phyloP scores from a whole-genome alignment of 2,888 invertebrate genomes.

The Sarcophaga variegata region DNA sequence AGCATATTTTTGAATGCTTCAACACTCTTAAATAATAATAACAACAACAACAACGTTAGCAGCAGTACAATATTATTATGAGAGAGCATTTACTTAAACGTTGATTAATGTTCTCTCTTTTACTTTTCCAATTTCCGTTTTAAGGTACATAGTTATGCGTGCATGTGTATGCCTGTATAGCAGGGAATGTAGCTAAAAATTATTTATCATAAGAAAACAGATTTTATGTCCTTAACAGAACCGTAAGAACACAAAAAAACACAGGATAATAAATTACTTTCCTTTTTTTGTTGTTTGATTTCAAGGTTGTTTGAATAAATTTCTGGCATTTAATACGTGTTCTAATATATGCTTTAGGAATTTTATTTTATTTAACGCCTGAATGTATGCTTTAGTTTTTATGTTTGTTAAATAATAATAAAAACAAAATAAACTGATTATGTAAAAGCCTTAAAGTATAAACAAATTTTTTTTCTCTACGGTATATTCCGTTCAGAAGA shows the following conservation, averaged over 20 bases:
- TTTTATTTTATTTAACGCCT: no score
- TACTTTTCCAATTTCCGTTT: no score
- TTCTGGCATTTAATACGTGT: neutral
- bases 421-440: no score
- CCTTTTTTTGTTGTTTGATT: neutral
- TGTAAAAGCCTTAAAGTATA: no score
- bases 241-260: neutral
- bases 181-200: neutral
- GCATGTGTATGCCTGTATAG: neutral
- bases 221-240: neutral
- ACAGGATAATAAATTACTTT: conserved; percentile 17
- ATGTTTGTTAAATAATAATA: no score
- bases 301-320: conserved; percentile 23
- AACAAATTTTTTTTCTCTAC: no score
- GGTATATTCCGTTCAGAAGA: no score
- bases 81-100: neutral
- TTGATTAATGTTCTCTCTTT: conserved; percentile 43
- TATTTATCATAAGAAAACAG: conserved; percentile 24
- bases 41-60: neutral
- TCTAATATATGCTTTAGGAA: no score
- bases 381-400: no score
- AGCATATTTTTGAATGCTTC: conserved; percentile 34
- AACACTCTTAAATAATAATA: conserved; percentile 4
- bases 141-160: neutral
- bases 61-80: no score